Evolutionary conservation across 2,113 vertebrate species (phyloP).

Genomic region (Saguinus imperator): DNA sequence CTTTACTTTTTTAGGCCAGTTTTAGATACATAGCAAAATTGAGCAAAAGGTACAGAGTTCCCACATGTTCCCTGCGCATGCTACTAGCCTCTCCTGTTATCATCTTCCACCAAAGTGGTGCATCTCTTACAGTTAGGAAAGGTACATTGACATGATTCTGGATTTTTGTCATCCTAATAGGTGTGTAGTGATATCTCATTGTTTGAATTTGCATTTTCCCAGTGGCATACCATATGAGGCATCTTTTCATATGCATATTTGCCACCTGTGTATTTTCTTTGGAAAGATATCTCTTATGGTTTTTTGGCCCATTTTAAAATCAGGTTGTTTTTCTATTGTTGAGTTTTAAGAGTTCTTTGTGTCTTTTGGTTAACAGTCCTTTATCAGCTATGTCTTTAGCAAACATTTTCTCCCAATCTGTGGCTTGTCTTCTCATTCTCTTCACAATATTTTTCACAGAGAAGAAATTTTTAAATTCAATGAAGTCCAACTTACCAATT

Average conservation of each 20-base stretch:
- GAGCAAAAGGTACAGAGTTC: background rate
- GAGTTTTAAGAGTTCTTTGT: background rate
- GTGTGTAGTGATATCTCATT: background rate
- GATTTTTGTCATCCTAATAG: background rate
- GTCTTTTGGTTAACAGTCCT: background rate
- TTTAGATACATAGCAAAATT: background rate
- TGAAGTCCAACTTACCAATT: background rate
- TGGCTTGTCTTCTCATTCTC: background rate
- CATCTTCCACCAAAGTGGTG: background rate
- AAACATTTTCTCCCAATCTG: background rate
- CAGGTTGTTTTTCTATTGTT: background rate
- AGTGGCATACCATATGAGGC: background rate
- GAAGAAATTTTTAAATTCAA: background rate
- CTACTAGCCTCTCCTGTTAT: background rate
- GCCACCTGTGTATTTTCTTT: background rate
- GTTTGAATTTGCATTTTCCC: background rate
- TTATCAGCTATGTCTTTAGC: background rate
- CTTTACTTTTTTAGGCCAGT: background rate
- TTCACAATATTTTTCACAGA: background rate
- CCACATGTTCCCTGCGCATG: background rate
- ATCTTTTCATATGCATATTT: background rate
- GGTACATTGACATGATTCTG: background rate
- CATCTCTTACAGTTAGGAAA: background rate
- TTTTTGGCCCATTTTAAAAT: background rate
- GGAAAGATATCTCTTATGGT: background rate